These are phyloP conservation scores for Lamellibrachia luymesi DNA, from an alignment of 1,140 invertebrate species.

Conservation along the genomic window DNA sequence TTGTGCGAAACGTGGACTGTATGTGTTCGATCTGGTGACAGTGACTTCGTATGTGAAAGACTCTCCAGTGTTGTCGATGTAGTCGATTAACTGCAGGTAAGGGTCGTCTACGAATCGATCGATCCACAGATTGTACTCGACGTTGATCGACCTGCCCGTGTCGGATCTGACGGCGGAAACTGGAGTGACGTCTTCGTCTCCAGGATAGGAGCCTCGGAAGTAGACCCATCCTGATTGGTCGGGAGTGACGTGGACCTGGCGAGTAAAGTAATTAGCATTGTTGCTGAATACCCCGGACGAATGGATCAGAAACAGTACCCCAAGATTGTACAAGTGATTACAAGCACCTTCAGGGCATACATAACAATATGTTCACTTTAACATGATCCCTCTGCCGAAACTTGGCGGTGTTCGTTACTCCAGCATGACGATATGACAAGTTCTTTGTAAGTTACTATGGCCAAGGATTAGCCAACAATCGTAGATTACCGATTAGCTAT, in stretches of 20 bases:
- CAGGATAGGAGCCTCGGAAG: constrained; percentile 6
- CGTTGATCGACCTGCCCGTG: not conserved
- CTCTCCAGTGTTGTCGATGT: not conserved
- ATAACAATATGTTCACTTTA: no score
- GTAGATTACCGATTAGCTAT: no score
- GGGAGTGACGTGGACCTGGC: not conserved
- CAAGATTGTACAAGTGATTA: no score
- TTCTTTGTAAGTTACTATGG: no score
- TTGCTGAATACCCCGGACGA: not conserved
- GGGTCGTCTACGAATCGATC: constrained; percentile 16
- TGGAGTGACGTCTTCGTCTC: not conserved
- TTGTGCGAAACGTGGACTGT: not conserved
- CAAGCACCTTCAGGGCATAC: no score
- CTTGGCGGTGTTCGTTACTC: no score
- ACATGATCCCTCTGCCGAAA: no score
- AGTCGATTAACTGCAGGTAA: constrained; percentile 22
- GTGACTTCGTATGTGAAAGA: constrained; percentile 9
- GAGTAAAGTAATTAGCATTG: not conserved
- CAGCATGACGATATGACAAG: no score
- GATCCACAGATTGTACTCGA: constrained; percentile 25
- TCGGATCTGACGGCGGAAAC: constrained; percentile 15
- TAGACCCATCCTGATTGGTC: constrained; percentile 19
- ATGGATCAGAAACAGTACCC: no score
- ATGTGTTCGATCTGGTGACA: constrained; percentile 1
- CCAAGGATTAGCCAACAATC: no score